Conservation (phyloP, 2,888 invertebrate species). For the Tenthredo scrophulariae region DNA sequence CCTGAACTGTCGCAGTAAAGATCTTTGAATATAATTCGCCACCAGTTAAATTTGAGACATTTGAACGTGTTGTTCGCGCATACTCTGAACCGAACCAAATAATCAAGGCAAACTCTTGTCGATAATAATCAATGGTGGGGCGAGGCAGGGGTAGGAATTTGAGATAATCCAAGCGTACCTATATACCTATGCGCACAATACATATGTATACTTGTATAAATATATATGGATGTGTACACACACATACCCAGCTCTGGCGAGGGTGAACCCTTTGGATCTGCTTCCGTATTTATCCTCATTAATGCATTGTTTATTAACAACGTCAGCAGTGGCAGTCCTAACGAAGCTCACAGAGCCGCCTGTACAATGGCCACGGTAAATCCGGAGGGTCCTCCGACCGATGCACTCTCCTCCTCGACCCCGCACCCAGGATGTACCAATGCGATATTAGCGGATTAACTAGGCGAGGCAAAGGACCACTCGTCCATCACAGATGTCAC, state of each 20-base stretch:
- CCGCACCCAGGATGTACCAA: slow-evolving; percentile 44
- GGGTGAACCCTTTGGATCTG: slow-evolving; percentile 51
- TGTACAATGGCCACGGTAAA: slow-evolving; percentile 42
- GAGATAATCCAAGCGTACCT: slow-evolving; percentile 45
- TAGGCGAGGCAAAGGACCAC: slow-evolving; percentile 50
- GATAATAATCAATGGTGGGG: background rate
- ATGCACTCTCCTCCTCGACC: slow-evolving; percentile 29
- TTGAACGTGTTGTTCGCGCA: background rate
- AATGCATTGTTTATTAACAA: slow-evolving; percentile 53
- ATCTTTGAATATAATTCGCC: background rate
- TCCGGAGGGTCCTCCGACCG: slow-evolving; percentile 39
- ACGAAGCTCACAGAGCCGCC: slow-evolving; percentile 46
- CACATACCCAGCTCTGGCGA: slow-evolving; percentile 7
- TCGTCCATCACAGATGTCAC: slow-evolving; percentile 51
- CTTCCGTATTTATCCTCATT: slow-evolving; percentile 53
- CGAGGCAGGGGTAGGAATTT: slow-evolving; percentile 1
- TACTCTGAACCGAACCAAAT: background rate
- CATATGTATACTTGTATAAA: slow-evolving; percentile 11
- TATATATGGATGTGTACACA: background rate
- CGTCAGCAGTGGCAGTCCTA: slow-evolving; percentile 49
- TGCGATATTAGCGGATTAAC: slow-evolving; percentile 52
- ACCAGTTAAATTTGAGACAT: slow-evolving; percentile 3
- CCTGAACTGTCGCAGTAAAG: background rate
- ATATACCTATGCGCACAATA: slow-evolving; percentile 2
- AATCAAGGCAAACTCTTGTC: slow-evolving; percentile 27